A percentile compares a stretch with the other conserved stretches of the same genome.
Conservation (phyloP, 2,113 vertebrate genomes). For the Rattus rattus region DNA sequence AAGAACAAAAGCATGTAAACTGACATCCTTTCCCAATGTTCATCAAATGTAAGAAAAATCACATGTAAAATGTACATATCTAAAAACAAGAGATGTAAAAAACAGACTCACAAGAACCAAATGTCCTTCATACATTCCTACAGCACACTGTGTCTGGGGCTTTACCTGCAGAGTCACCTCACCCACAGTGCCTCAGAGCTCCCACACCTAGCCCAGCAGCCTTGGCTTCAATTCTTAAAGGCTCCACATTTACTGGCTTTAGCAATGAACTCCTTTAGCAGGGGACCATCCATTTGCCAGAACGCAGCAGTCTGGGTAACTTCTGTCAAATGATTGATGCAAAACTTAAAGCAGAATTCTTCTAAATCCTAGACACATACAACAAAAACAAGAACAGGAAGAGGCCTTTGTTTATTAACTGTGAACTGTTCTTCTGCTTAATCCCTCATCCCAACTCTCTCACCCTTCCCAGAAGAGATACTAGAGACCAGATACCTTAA, state of each 20-base stretch:
- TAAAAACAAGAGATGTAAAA: slow-evolving; percentile 33
- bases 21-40: slow-evolving; percentile 37
- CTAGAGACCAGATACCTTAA: slow-evolving; percentile 14
- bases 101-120: slow-evolving; percentile 39
- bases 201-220: slow-evolving; percentile 61
- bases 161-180: slow-evolving; percentile 60
- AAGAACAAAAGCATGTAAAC: slow-evolving; percentile 33
- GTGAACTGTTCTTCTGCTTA: slow-evolving; percentile 61
- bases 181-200: slow-evolving; percentile 45
- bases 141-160: slow-evolving; percentile 7
- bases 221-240: slow-evolving; percentile 94
- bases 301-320: slow-evolving; percentile 97
- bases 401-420: slow-evolving; percentile 69
- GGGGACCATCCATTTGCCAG: slow-evolving; percentile 96
- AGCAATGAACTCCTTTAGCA: slow-evolving; percentile 98
- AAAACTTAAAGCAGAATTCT: slow-evolving; percentile 99
- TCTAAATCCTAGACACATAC: slow-evolving; percentile 93
- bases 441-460: slow-evolving; percentile 49
- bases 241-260: slow-evolving; percentile 98
- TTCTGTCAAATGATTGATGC: slow-evolving; percentile 97
- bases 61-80: slow-evolving; percentile 7
- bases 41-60: slow-evolving; percentile 44
- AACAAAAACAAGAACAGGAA: slow-evolving; percentile 80
- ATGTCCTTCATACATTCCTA: slow-evolving; percentile 6
- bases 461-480: slow-evolving; percentile 31